A percentile compares a stretch with the other conserved stretches of the same genome.
Evolutionary conservation across 2,113 vertebrate species (phyloP).

Genomic region (Solenodon paradoxus): DNA sequence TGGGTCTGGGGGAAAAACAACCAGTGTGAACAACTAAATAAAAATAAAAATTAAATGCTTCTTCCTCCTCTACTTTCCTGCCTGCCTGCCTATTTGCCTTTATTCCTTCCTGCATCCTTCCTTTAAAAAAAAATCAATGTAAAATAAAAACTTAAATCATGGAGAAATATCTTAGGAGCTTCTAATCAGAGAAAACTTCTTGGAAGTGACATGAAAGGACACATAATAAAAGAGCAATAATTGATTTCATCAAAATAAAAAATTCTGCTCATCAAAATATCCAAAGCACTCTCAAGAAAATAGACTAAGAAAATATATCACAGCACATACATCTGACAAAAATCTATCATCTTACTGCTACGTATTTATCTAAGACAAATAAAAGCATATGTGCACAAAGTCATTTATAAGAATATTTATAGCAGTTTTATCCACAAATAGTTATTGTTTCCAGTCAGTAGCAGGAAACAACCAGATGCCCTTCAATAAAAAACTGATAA

Average conservation of each 20-base stretch:
- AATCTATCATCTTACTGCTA: background rate
- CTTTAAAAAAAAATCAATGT: no score
- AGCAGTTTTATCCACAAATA: background rate
- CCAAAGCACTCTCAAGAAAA: background rate
- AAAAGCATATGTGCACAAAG: background rate
- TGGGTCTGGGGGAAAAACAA: no score
- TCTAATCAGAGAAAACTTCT: background rate
- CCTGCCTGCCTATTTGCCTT: no score
- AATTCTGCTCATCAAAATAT: background rate
- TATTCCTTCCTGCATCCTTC: no score
- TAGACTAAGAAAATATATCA: background rate
- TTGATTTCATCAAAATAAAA: background rate
- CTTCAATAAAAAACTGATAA: background rate
- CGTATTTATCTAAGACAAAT: background rate
- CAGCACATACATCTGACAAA: background rate
- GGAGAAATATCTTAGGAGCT: background rate
- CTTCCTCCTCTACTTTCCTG: no score
- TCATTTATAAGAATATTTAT: background rate
- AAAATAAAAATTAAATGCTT: no score
- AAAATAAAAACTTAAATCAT: background rate
- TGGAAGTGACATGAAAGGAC: background rate
- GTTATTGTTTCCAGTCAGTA: background rate
- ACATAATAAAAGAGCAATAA: background rate
- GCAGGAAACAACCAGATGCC: background rate
- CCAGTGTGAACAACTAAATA: no score